Conservation (phyloP, 1,140 invertebrate genomes). For the Euwallacea fornicatus region DNA sequence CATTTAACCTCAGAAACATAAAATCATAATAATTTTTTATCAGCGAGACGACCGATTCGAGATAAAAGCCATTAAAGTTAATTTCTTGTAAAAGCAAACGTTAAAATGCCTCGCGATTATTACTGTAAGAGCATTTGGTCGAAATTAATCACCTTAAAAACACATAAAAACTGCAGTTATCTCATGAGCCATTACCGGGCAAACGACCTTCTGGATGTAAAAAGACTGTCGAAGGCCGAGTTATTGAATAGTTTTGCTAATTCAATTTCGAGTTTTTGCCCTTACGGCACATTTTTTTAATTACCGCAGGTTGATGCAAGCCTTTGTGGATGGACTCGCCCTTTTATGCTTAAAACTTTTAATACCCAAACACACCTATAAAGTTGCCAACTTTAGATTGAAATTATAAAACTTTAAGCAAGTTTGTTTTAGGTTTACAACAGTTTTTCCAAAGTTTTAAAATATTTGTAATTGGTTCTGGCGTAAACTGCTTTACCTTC, state of each 20-base stretch:
- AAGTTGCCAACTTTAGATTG: slow-evolving; percentile 30
- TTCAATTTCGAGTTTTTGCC: background rate
- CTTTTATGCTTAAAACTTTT: slow-evolving; percentile 30
- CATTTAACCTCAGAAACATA: slow-evolving; percentile 34
- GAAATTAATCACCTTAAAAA: slow-evolving; percentile 38
- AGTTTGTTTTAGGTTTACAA: slow-evolving; percentile 30
- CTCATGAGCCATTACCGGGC: slow-evolving; percentile 35
- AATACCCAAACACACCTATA: slow-evolving; percentile 33
- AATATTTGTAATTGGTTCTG: slow-evolving; percentile 29
- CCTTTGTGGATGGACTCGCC: slow-evolving; percentile 3
- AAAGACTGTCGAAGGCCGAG: slow-evolving; percentile 9
- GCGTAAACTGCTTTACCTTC: slow-evolving; percentile 16
- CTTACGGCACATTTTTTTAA: background rate
- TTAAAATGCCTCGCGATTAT: slow-evolving; percentile 37
- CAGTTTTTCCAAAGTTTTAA: slow-evolving; percentile 28
- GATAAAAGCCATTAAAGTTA: slow-evolving; percentile 38
- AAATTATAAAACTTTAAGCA: slow-evolving; percentile 33
- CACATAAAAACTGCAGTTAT: slow-evolving; percentile 39
- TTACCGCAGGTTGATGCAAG: background rate
- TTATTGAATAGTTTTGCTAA: slow-evolving; percentile 9
- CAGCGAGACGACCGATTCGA: slow-evolving; percentile 33
- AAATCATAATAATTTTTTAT: slow-evolving; percentile 36
- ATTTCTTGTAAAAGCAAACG: slow-evolving; percentile 39
- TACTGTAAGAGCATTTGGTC: slow-evolving; percentile 37
- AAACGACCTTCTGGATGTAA: slow-evolving; percentile 29